A percentile compares a stretch with the other conserved stretches of the same genome.
These are phyloP conservation scores for Ypsolopha sequella DNA, from an alignment of 2,888 invertebrate genomes.

Conservation along the genomic window DNA sequence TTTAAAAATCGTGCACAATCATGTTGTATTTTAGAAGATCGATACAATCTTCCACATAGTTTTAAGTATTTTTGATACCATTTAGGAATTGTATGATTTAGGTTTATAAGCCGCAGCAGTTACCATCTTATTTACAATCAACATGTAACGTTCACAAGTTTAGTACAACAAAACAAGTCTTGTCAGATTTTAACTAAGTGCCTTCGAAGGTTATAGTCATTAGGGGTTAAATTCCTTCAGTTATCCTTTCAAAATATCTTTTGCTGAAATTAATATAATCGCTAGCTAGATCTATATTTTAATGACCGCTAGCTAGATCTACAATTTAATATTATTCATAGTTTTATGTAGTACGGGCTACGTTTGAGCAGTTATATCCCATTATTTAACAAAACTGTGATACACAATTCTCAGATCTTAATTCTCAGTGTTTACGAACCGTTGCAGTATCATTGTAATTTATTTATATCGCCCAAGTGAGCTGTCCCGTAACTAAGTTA, in stretches of 20 bases:
- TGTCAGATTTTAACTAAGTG: slow-evolving; percentile 65
- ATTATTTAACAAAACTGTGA: slow-evolving; percentile 14
- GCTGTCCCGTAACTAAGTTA: slow-evolving; percentile 27
- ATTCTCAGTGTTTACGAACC: neutral
- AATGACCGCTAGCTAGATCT: neutral
- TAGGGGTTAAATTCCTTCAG: slow-evolving; percentile 51
- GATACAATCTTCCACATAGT: slow-evolving; percentile 58
- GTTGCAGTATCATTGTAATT: neutral
- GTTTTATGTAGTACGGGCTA: neutral
- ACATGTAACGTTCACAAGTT: slow-evolving; percentile 50
- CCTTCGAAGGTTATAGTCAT: slow-evolving; percentile 61
- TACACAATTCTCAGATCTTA: slow-evolving; percentile 15
- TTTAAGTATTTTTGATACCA: slow-evolving; percentile 63
- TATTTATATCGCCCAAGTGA: slow-evolving; percentile 26
- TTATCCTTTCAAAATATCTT: neutral
- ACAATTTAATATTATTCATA: neutral
- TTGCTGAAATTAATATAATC: neutral
- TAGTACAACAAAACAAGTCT: slow-evolving; percentile 61
- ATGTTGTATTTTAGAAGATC: slow-evolving; percentile 32
- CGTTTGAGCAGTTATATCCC: neutral
- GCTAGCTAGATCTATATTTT: neutral
- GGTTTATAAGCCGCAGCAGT: slow-evolving; percentile 45
- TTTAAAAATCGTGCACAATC: slow-evolving; percentile 28
- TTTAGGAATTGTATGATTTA: slow-evolving; percentile 44
- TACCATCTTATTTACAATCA: slow-evolving; percentile 68